Evolutionary conservation across 2,888 invertebrate species (phyloP), one percentile per base, ranked within the genome.

Genomic region (Serrognathus titanus): DNA sequence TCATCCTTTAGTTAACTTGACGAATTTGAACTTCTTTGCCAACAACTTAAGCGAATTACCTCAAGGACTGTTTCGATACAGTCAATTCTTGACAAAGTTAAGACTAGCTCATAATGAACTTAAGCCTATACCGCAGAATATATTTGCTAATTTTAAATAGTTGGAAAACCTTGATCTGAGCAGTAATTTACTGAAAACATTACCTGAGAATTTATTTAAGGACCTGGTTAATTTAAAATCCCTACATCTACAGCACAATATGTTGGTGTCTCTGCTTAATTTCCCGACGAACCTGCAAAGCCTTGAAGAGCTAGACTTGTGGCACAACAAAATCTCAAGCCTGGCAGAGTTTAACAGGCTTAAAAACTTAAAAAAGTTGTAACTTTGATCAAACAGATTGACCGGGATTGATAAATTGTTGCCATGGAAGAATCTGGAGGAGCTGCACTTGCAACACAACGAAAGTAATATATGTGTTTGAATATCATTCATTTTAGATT

Each of bases 1-100:
- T 69, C 75, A 80, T 53, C 79, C 82, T 58, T 75, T 90, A 53
- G 78, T 75, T 35, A 85, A 86, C 69, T 76, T 91, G 43, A 81
- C 80, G 60, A 80, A 79, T 57, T 75, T 93, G 24, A 31, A 6
- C 2, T 13, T 49, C 12, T 6, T 16, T 24, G 39, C 39, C 3
- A 39, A 38, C 13, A 13, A 39, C 12, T 49, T 40, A 24, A 49
- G 11, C n/a, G 38, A 43, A n/a, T 43, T 54, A 12, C 54, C 54
- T 2, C 10, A 16, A 9, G 54, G 20, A 1, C 38, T 54, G 12
- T 54, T 54, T 24, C 16, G 12, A 2, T 49, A 16, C 6, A 54
- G 49, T 43, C 9, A n/a, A 11, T 5, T 31, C 8, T 49, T 54
- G 24, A 36, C 16, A 10, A 41, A 54, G 10, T 11, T 54, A 2